Conservation (phyloP, 2,797 vertebrate species). For the Sebastes itinus region DNA sequence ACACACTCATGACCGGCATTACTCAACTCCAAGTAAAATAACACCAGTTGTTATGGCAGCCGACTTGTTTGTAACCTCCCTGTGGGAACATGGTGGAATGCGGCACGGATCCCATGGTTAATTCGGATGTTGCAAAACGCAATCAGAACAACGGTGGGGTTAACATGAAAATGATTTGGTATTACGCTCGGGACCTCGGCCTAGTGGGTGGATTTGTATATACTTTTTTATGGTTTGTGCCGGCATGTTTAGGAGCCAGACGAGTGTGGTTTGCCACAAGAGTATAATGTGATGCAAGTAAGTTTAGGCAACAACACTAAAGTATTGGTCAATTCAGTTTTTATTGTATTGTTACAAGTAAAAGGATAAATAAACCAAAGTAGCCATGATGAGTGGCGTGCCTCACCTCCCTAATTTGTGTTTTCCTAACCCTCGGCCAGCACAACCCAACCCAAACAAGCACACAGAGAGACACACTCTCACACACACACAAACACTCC, state of each 20-base stretch:
- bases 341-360: slow-evolving; percentile 35
- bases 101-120: slow-evolving; percentile 22
- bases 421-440: slow-evolving; percentile 39
- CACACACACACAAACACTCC: slow-evolving; percentile 20
- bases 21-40: slow-evolving; percentile 57
- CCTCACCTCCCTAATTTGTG: slow-evolving; percentile 36
- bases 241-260: slow-evolving; percentile 17
- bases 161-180: slow-evolving; percentile 47
- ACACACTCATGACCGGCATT: slow-evolving; percentile 48
- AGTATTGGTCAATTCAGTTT: slow-evolving; percentile 32
- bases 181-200: slow-evolving; percentile 12
- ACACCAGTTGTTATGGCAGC: slow-evolving; percentile 73
- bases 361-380: slow-evolving; percentile 47
- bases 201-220: slow-evolving; percentile 21
- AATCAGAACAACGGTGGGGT: slow-evolving; percentile 9
- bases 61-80: slow-evolving; percentile 70
- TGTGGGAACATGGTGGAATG: slow-evolving; percentile 53
- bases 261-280: slow-evolving; percentile 52
- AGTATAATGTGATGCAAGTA: slow-evolving; percentile 35
- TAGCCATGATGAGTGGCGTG: slow-evolving; percentile 25
- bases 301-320: slow-evolving; percentile 43
- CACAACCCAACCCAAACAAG: slow-evolving; percentile 20
- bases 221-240: slow-evolving; percentile 41
- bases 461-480: slow-evolving; percentile 18
- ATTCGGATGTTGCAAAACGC: slow-evolving; percentile 44